Base-by-base conservation (phyloP, 2,888 invertebrate species). In the Gisinianus flammeolus region DNA sequence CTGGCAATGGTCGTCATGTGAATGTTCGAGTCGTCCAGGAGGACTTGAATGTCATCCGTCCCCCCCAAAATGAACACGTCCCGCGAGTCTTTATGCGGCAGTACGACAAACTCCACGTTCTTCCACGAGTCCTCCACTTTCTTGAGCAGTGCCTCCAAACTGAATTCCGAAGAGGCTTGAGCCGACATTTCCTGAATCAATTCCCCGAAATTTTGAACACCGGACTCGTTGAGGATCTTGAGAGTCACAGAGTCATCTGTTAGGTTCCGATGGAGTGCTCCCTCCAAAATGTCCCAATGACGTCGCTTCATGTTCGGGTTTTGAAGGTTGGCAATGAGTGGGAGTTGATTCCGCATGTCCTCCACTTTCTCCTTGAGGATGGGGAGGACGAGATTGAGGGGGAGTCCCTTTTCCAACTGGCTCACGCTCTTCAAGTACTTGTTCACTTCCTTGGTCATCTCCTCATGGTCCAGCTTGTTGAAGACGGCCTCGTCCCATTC, bases 261-360 rank as follows among this genome's bases (percentile, higher is more conserved):
- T 56, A 91, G 91, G 84, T 93, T 92, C n/a, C 92, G 91, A 80
- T 90, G 89, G 0, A 96, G 86, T 19, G 93, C 87, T n/a, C 95
- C 94, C 66, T 95, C 94, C 66, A 96, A 92, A 85, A 90, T 90
- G n/a, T 92, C 89, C 95, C 95, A 96, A 86, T 96, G 96, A 0
- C 96, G 91, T 73, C 90, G 88, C 85, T 92, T 92, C 71, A 96
- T 87, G 26, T 92, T 90, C 0, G 93, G 93, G 88, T 94, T 96
- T 72, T 94, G 90, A 54, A 96, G 88, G 85, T 93, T 93, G 0
- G 92, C 90, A 84, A 96, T 91, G 2, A 93, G 92, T 0, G 95
- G 93, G 72, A 94, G 86, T n/a, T 80, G 76, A 67, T 75, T 69
- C 24, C 76, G 93, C 86, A 96, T 93, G 5, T 90, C 86, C 82